phyloP scores from a whole-genome alignment of 2,113 vertebrate species.

The Nibea coibor region DNA sequence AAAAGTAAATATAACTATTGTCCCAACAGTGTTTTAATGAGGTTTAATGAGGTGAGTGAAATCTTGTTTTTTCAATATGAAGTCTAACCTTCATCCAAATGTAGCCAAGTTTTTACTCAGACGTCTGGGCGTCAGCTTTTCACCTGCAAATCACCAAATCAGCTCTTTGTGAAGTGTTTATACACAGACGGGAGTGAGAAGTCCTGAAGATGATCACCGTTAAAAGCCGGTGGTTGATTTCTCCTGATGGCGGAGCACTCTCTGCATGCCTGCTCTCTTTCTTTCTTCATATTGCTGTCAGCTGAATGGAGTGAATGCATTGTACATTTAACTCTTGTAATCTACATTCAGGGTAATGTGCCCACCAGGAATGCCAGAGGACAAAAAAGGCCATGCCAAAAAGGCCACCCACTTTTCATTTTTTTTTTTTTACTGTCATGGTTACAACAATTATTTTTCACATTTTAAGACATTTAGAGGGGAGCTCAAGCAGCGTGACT shows the following conservation, averaged over 20 bases:
- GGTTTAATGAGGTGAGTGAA: too few relatives aligned
- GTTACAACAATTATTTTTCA: conserved; percentile 42
- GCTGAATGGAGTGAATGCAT: conserved; percentile 41
- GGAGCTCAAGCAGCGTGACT: not conserved
- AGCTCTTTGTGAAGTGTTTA: not conserved
- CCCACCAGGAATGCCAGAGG: conserved; percentile 29
- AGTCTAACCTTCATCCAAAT: not conserved
- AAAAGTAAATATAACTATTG: not conserved
- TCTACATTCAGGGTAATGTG: conserved; percentile 40
- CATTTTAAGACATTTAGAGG: conserved; percentile 24
- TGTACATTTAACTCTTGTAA: conserved; percentile 13
- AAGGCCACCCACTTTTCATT: conserved; percentile 17
- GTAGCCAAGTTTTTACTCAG: not conserved
- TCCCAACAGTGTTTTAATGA: not conserved
- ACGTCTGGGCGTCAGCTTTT: not conserved
- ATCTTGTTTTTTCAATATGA: not conserved
- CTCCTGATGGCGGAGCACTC: conserved; percentile 19
- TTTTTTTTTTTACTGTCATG: conserved; percentile 21
- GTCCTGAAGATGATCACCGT: not conserved
- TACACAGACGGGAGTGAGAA: not conserved
- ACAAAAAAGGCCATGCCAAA: conserved; percentile 49
- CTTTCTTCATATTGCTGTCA: conserved; percentile 53
- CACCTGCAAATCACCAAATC: not conserved
- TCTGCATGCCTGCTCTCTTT: conserved; percentile 40
- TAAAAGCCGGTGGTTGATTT: conserved; percentile 15